A percentile compares a stretch with the other conserved stretches of the same genome.
phyloP scores from a whole-genome alignment of 37 sponge, comb jelly and placozoan genomes.

The Hexactinellida sp. region DNA sequence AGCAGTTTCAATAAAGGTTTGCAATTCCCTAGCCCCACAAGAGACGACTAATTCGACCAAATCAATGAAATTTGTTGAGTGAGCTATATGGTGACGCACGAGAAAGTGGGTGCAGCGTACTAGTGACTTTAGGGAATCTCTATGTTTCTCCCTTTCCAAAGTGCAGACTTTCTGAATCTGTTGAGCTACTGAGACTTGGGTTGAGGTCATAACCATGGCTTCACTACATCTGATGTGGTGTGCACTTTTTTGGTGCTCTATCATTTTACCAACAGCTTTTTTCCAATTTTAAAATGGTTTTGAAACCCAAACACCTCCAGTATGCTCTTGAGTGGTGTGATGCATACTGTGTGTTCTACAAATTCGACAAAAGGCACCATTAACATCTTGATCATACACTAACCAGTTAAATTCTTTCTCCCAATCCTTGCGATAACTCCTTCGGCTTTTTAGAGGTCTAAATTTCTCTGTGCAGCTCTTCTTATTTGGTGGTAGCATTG shows the following conservation, averaged over 20 bases:
- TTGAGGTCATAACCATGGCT: background rate
- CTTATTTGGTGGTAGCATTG: too few relatives aligned
- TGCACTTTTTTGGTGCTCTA: background rate
- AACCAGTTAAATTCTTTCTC: background rate
- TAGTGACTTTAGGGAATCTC: constrained; percentile 28
- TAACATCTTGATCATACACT: background rate
- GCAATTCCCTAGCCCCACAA: too few relatives aligned
- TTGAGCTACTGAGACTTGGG: background rate
- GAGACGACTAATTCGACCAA: too few relatives aligned
- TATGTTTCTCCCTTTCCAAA: constrained; percentile 66
- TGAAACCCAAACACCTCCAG: background rate
- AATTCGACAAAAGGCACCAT: background rate
- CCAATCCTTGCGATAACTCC: background rate
- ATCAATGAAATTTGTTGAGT: background rate
- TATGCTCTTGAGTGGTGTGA: background rate
- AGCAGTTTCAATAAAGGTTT: too few relatives aligned
- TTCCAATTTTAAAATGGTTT: background rate
- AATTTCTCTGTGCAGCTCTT: constrained; percentile 20
- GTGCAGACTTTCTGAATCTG: too few relatives aligned
- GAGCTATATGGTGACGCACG: background rate
- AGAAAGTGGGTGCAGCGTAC: background rate
- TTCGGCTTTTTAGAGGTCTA: background rate
- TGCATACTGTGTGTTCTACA: background rate
- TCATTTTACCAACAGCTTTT: background rate
- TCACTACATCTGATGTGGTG: too few relatives aligned